Evolutionary conservation across 2,113 vertebrate species (phyloP), one percentile per base, ranked within the genome.

Genomic region (Bubo blakistoni): DNA sequence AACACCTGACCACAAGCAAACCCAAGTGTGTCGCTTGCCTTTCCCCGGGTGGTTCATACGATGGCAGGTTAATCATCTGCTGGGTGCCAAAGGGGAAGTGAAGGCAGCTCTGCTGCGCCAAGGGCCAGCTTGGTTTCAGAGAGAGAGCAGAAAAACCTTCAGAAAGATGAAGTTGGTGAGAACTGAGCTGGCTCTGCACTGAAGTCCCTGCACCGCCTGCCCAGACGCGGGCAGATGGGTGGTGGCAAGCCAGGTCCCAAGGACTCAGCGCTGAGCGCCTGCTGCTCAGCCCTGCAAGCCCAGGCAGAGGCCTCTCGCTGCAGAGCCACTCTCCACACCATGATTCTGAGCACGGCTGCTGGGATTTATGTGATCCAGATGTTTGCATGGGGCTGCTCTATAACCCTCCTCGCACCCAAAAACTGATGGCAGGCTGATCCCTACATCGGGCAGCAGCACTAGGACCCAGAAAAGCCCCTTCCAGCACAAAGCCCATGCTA

Each of bases 381-480:
- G 72, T 79, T 62, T 24, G 44, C 34, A 70, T 1, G 0, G 13
- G 26, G 65, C 82, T 61, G 32, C 21, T 83, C 54, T 32, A 11
- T 32, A 46, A 24, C 26, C n/a, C n/a, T 40, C 46, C 54, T 61
- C 3, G 0, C 13, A 57, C 40, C 40, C 1, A 0, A 46, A 67
- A 79, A 34, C 47, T 32, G 72, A 32, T 30, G 18, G 47, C 29
- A 57, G 61, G 13, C 72, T 67, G 72, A 76, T 16, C 36, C 21
- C 27, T 57, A 40, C 32, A 0, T 14, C 61, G 30, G 63, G 55
- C 92, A 88, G 80, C 86, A 92, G 88, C 44, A 2, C 66, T 66
- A 89, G 81, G 92, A 92, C 63, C 79, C 88, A 67, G 82, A 21
- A 88, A 88, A 93, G 55, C 46, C 66, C 55, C 69, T 78, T 69